Evolutionary conservation across 2,797 vertebrate species (phyloP), one percentile per base, ranked within the genome.

Genomic region (Geotrypetes seraphini): DNA sequence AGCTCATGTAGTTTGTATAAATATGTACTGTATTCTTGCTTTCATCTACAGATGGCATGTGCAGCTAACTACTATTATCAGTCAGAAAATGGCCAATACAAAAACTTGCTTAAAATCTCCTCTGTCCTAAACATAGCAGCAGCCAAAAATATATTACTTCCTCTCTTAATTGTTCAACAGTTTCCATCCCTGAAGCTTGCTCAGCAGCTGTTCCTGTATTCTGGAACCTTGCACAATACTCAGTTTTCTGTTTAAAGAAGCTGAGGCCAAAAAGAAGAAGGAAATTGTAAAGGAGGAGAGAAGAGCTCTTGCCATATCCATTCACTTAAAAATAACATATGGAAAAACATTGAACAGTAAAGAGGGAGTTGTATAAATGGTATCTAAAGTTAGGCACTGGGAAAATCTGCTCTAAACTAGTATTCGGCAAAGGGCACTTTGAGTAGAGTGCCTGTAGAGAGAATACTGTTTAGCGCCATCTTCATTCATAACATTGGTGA

Each of bases 201-300:
- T 29, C 27, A 32, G 35, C 7, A 42, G 22, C 12, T 56, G 35
- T 25, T 41, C 11, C 39, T 13, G 46, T 16, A 39, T 50, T 10
- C 31, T 5, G 30, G 63, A 40, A 31, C 11, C 31, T 36, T 34
- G 50, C 12, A 39, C 34, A 55, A 48, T n/a, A 35, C 29, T 44
- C 35, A 45, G 30, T 9, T 25, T 38, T 41, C 18, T 28, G 43
- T 25, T n/a, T 27, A 18, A 46, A 37, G 46, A 8, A 32, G 44
- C 56, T 46, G 22, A 20, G 28, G 55, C 22, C 19, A 33, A 34
- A 5, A 46, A 2, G 13, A 20, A 20, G 21, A 19, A 6, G 25
- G 53, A 45, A 11, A 10, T 4, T 21, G 6, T 31, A 36, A 2
- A 19, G 7, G 35, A 29, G 18, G 13, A 14, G 22, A 34, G 4